Conservation (phyloP, 2,113 vertebrate genomes). For the Okapia johnstoni region DNA sequence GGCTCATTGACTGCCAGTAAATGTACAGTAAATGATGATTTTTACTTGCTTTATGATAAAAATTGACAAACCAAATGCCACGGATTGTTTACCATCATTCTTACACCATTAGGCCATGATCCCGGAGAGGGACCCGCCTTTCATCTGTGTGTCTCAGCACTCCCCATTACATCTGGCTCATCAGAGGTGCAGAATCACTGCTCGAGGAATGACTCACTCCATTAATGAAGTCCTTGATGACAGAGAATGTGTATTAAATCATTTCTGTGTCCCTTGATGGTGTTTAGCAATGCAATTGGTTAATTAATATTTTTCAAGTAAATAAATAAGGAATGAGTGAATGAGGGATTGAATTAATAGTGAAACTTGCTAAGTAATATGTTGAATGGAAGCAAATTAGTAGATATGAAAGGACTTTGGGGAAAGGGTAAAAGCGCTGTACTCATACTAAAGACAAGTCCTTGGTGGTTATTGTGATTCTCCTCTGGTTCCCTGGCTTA, state of each 20-base stretch:
- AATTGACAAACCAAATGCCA: not conserved
- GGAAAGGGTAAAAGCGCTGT: not conserved
- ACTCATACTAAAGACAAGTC: not conserved
- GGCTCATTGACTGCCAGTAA: not conserved
- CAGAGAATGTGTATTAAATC: not conserved
- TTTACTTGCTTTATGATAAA: not conserved
- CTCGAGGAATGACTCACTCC: not conserved
- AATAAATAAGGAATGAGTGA: conserved; percentile 44
- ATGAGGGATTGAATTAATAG: conserved; percentile 38
- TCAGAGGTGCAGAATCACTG: not conserved
- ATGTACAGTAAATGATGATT: not conserved
- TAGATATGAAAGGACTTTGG: not conserved
- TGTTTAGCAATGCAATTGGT: conserved; percentile 33
- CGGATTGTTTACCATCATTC: not conserved
- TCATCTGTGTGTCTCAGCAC: not conserved
- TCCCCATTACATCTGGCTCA: not conserved
- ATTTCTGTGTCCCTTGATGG: conserved; percentile 22
- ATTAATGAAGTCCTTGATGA: conserved; percentile 38
- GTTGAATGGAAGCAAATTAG: not conserved
- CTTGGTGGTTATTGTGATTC: not conserved
- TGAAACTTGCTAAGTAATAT: conserved; percentile 29
- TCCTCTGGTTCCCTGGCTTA: not conserved
- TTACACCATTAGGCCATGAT: not conserved
- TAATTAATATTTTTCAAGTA: conserved; percentile 63
- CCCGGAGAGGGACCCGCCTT: not conserved